Evolutionary conservation across 2,888 invertebrate genomes (phyloP), one percentile per base, ranked within the genome.

Genomic region (Nephrotoma flavescens): DNA sequence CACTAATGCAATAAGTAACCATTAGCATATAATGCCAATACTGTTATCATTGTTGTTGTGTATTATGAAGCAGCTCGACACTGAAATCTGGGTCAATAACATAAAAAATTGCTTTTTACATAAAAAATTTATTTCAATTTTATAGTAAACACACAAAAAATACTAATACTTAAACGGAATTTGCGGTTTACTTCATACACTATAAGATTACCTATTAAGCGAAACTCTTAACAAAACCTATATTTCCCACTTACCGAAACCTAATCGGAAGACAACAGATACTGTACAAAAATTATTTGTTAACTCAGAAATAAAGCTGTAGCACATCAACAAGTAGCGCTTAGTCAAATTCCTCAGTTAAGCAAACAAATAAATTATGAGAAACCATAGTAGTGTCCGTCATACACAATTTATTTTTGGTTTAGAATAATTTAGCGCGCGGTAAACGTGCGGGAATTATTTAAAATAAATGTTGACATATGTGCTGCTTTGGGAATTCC

Each of bases 81-180:
- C 84, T 84, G 7, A 42, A 84, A 86, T 86, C 57, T 86, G 41
- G 86, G 86, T 86, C 86, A 86, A 86, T 86, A 57, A 86, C 86
- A 86, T 86, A 86, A 86, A 45, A 31, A 31, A 31, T 31, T 31
- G 31, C n/a, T 41, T 47, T 47, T 86, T 41, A 41, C 31, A 86
- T 9, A 86, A 44, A 41, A 45, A 6, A 85, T 42, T 44, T 85
- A 44, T 7, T 83, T 83, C 42, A 41, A 41, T 83, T 85, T 85
- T 85, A 15, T 71, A 71, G 71, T 71, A 71, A 71, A 71, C 9
- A 71, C 19, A 71, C 31, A 57, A 57, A 57, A 57, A 57, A 47
- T 47, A 11, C 47, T 12, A 57, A 57, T 15, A 57, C 52, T 12
- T 57, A 15, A n/a, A 15, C 9, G 71, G 5, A 5, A 15, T 52